A percentile compares a stretch with the other conserved stretches of the same genome.
These are phyloP conservation scores for Epinephelus fuscoguttatus DNA, from an alignment of 2,113 vertebrate species.

Conservation along the genomic window DNA sequence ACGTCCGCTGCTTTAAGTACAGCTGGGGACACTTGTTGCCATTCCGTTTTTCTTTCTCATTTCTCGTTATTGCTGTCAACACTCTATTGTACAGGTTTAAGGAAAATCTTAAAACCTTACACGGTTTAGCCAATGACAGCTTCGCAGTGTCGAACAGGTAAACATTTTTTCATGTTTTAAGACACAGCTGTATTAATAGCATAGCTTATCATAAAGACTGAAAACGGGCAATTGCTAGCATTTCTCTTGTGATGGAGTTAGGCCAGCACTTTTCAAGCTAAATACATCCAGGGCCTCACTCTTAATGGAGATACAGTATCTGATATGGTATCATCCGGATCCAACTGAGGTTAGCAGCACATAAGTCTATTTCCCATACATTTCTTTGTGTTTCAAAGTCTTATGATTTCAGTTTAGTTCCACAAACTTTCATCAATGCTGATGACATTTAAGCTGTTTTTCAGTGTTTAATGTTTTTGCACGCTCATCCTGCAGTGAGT, in stretches of 20 bases:
- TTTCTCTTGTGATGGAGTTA: background rate
- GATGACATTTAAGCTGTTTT: background rate
- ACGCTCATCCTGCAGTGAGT: constrained; percentile 32
- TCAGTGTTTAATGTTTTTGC: constrained; percentile 31
- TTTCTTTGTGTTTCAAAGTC: background rate
- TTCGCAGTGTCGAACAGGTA: too few species aligned
- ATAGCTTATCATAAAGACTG: too few species aligned
- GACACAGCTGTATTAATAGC: too few species aligned
- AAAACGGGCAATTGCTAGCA: background rate
- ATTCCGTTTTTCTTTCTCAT: too few species aligned
- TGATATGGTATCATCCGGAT: background rate
- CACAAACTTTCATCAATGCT: background rate
- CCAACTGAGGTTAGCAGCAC: background rate
- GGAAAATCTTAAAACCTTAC: background rate
- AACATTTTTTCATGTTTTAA: background rate
- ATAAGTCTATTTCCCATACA: background rate
- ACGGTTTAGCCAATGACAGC: background rate
- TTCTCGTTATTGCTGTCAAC: too few species aligned
- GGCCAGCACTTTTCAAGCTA: background rate
- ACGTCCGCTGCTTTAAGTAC: background rate
- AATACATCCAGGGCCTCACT: background rate
- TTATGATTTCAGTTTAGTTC: background rate
- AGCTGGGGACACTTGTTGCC: background rate
- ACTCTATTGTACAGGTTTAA: background rate
- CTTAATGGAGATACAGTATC: background rate